phyloP scores from a whole-genome alignment of 2,113 vertebrate genomes.

The Eleginops maclovinus region DNA sequence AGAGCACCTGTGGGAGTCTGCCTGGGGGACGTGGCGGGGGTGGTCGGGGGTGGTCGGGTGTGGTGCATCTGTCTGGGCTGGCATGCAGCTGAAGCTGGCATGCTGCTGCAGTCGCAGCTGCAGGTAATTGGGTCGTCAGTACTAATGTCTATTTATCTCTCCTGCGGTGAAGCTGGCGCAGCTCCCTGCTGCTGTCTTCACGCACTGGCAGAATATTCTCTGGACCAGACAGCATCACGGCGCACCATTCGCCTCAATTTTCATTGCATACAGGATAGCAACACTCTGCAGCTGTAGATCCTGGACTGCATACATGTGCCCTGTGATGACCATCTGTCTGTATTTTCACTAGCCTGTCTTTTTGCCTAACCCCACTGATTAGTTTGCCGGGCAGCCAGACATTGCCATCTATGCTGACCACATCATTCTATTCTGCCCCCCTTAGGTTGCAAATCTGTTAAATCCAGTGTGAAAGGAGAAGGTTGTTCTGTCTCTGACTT shows the following conservation, averaged over 20 bases:
- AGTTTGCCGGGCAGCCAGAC: constrained; percentile 7
- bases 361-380: neutral
- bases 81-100: constrained; percentile 38
- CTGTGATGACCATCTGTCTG: constrained; percentile 14
- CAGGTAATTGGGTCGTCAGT: constrained; percentile 67
- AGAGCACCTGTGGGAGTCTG: constrained; percentile 3
- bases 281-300: constrained; percentile 1
- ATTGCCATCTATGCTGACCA: neutral
- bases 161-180: constrained; percentile 37
- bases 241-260: constrained; percentile 1
- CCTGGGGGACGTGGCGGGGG: constrained; percentile 5
- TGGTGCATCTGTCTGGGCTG: constrained; percentile 45
- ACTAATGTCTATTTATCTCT: constrained; percentile 59
- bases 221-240: constrained; percentile 13
- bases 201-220: constrained; percentile 17
- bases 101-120: constrained; percentile 46
- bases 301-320: neutral
- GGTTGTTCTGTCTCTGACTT: no score
- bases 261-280: constrained; percentile 3
- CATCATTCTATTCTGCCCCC: neutral
- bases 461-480: neutral
- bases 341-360: neutral
- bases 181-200: constrained; percentile 37
- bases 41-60: constrained; percentile 14
- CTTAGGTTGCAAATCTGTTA: neutral